Percentiles rank a stretch among this genome's conserved stretches.
Conservation (phyloP, 2,113 vertebrate genomes). For the Stegostoma tigrinum region DNA sequence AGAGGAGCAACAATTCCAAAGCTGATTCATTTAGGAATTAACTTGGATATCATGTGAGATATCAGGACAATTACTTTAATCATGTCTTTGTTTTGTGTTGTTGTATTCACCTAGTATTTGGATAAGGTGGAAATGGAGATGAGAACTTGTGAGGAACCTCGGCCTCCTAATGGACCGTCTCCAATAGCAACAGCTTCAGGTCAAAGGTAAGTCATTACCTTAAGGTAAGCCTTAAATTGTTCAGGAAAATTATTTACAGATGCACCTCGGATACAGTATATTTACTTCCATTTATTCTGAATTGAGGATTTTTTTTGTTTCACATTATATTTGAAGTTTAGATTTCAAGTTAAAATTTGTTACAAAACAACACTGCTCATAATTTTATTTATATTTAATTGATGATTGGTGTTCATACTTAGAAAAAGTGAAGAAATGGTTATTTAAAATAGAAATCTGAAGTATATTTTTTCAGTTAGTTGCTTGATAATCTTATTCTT, state of each 20-base stretch:
- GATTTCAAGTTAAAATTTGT: background rate
- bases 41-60: background rate
- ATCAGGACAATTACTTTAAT: background rate
- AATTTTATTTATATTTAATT: conserved; percentile 38
- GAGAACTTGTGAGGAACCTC: conserved; percentile 96
- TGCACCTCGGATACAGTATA: background rate
- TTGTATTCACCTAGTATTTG: conserved; percentile 61
- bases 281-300: background rate
- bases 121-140: conserved; percentile 99
- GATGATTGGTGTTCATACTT: background rate
- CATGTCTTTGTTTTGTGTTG: background rate
- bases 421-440: background rate
- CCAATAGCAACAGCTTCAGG: conserved; percentile 94
- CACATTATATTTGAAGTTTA: too few species aligned
- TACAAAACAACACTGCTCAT: background rate
- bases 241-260: background rate
- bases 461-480: conserved; percentile 9
- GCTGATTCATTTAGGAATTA: background rate
- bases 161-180: conserved; percentile 87
- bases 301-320: background rate
- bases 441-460: background rate
- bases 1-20: background rate
- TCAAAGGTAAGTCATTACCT: conserved; percentile 68
- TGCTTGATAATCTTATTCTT: conserved; percentile 29
- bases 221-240: background rate